A percentile compares a stretch with the other conserved stretches of the same genome.
These are phyloP conservation scores for Drosophila formosana DNA, from an alignment of 2,888 invertebrate genomes.

Conservation along the genomic window DNA sequence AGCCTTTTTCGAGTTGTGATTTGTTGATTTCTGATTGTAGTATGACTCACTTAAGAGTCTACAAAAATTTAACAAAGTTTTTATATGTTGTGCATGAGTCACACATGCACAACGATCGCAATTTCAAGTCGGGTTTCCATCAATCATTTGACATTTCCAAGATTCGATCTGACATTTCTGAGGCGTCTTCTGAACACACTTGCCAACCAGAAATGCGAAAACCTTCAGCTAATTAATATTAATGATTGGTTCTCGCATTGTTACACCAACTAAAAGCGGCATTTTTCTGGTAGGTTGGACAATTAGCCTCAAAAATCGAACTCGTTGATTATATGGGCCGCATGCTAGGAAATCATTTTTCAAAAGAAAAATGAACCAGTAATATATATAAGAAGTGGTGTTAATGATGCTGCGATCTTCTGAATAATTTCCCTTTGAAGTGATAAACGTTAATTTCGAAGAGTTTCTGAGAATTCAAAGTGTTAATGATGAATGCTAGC, in stretches of 20 bases:
- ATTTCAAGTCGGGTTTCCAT: conserved; percentile 50
- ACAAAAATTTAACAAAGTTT: conserved; percentile 6
- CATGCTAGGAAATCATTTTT: conserved; percentile 55
- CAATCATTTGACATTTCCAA: conserved; percentile 57
- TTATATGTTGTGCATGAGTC: conserved; percentile 30
- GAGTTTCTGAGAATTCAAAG: conserved; percentile 28
- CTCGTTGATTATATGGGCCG: conserved; percentile 32
- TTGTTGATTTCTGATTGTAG: conserved; percentile 8
- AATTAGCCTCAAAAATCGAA: conserved; percentile 46
- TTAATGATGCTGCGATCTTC: conserved; percentile 51
- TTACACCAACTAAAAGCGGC: conserved; percentile 24
- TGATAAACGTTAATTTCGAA: conserved; percentile 25
- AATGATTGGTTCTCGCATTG: conserved; percentile 53
- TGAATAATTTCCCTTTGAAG: conserved; percentile 21
- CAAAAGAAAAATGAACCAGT: conserved; percentile 24
- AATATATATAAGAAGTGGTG: conserved; percentile 22
- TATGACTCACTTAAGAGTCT: conserved; percentile 54
- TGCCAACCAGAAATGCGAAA: conserved; percentile 21
- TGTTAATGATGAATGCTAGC: conserved; percentile 1
- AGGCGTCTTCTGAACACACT: conserved; percentile 7
- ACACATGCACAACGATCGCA: conserved; percentile 30
- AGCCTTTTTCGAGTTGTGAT: conserved; percentile 48
- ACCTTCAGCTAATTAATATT: conserved; percentile 63
- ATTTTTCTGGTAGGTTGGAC: conserved; percentile 20
- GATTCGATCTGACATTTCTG: conserved; percentile 3